Percentiles rank a stretch among this genome's conserved stretches.
phyloP scores from a whole-genome alignment of 2,888 invertebrate species.

The Torymus auratus region DNA sequence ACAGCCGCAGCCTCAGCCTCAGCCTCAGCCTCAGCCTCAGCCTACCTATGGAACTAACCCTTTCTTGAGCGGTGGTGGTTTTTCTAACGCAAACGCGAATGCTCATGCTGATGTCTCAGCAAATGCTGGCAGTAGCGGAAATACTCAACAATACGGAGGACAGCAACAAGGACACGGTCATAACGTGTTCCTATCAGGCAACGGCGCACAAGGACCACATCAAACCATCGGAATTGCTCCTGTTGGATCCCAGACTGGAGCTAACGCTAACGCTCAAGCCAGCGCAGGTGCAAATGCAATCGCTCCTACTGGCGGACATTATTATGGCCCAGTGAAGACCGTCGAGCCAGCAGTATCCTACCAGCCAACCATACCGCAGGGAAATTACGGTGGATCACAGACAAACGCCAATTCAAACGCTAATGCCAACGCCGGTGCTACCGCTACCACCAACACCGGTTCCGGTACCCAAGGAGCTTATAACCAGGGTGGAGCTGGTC shows the following conservation, averaged over 20 bases:
- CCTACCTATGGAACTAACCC: slow-evolving; percentile 22
- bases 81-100: neutral
- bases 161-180: no score
- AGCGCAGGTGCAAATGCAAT: neutral
- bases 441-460: neutral
- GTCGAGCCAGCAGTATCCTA: no score
- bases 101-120: neutral
- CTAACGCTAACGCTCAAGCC: slow-evolving; percentile 15
- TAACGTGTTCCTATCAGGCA: no score
- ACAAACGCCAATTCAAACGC: neutral
- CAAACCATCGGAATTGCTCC: no score
- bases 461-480: neutral
- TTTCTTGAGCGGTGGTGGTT: slow-evolving; percentile 1
- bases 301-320: no score
- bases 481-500: no score
- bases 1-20: slow-evolving; percentile 21
- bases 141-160: no score
- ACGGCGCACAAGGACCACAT: no score
- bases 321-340: no score
- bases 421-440: neutral
- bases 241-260: neutral
- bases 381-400: neutral
- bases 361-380: neutral
- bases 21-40: slow-evolving; percentile 7
- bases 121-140: neutral